Base-by-base conservation (phyloP, 2,888 invertebrate species). In the Hypolimnas misippus region DNA sequence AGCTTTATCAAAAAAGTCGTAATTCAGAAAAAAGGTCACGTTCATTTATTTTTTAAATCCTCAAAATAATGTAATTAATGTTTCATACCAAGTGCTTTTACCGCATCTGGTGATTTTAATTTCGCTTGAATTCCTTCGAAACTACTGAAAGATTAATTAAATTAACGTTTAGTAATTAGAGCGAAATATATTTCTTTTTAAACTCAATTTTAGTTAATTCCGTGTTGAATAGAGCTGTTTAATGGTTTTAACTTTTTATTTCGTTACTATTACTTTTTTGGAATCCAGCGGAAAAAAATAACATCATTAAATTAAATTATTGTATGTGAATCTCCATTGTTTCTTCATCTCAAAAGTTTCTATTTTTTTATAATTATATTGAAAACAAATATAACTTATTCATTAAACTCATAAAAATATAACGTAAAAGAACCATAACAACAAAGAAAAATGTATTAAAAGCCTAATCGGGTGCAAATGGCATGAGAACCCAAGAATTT, bases 71-170 rank as follows among this genome's bases (percentile, higher is more conserved):
- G 33, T 35, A 35, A 35, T 35, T 35, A 35, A 35, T 35, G 12
- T 35, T 35, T 35, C 12, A 35, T 35, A 35, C 8, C 33, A 35
- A 35, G 33, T 35, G 33, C 57, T 53, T 50, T 66, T 17, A 40
- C 55, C 40, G 60, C 54, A 57, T 59, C 54, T 54, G 57, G 62
- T 42, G 54, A 57, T 62, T 65, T 65, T 56, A 52, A 62, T 53
- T 67, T 62, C 38, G 56, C 58, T 64, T 54, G 63, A 59, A 62
- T 53, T 56, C 59, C 57, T 64, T 35, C 8, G 8, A 35, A 35
- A 35, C 10, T 35, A 35, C 10, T 35, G 10, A 35, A 12, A 12
- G 33, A 35, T 12, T 35, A 12, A 35, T 35, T 35, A 35, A 35
- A 12, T 12, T 10, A 12, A 25, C 25, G 2, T 8, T 35, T 3